Evolutionary conservation across 2,113 vertebrate species (phyloP), one percentile per base, ranked within the genome.

Genomic region (Microcebus lehilahytsara): DNA sequence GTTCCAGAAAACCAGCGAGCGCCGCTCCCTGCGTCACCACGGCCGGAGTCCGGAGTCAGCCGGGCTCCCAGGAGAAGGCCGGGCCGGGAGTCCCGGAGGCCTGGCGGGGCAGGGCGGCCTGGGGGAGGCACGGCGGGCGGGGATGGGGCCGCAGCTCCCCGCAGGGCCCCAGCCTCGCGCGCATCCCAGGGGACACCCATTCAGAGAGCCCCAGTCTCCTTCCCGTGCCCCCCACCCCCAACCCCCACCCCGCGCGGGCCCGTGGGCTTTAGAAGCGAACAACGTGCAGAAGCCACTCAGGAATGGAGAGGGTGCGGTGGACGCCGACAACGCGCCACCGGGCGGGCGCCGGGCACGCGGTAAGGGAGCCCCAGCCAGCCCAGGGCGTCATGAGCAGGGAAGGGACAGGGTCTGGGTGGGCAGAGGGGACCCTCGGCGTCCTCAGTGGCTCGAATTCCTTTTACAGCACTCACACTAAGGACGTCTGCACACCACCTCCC

Each of bases 371-470:
- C 64, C 17, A 32, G 46, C 49, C 7, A 32, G 14, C 60, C 37
- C n/a, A 0, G 9, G 67, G 58, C 20, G 25, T n/a, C 51, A 12
- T 0, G 1, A 79, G 53, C 0, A 0, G 20, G 40, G 12, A 58
- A 17, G 30, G 11, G 13, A 9, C 20, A 1, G 10, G 30, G 58
- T 3, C 16, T 27, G 7, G 25, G n/a, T 6, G 56, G 72, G n/a
- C 2, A 20, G 62, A n/a, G 30, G 46, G 75, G 51, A 49, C 13
- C 42, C 56, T 37, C n/a, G 6, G 46, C 9, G 66, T 16, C 20
- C n/a, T 58, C 0, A 0, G 30, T 30, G 49, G 20, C 14, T 17
- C 7, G 13, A 62, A 32, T n/a, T 83, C 71, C 13, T 66, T 91
- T 75, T 58, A 25, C 34, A 64, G 0, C 8, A 56, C 25, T 34